Evolutionary conservation across 2,797 vertebrate genomes (phyloP).

Genomic region (Limnodromus scolopaceus): DNA sequence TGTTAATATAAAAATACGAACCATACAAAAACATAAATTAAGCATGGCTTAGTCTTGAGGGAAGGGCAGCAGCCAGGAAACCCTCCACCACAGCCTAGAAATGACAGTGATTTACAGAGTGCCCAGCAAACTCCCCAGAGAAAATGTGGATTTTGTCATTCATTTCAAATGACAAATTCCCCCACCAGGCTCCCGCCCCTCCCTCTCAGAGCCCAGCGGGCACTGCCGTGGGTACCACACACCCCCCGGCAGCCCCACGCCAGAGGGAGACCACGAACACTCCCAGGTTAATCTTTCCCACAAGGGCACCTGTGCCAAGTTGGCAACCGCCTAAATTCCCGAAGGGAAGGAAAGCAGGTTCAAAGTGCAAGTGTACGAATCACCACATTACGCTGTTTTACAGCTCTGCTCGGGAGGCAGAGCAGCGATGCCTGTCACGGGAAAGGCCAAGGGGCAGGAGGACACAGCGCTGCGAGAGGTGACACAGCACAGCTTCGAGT

Average conservation of each 20-base stretch:
- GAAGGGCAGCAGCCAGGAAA: background rate
- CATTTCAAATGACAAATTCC: background rate
- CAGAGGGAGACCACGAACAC: background rate
- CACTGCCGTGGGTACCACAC: rapidly evolving
- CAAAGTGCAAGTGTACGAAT: background rate
- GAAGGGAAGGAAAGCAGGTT: rapidly evolving
- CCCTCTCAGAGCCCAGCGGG: rapidly evolving
- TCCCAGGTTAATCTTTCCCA: background rate
- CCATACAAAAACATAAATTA: background rate
- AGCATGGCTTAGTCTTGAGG: background rate
- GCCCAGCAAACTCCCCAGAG: background rate
- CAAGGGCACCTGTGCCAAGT: background rate
- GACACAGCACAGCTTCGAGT: rapidly evolving
- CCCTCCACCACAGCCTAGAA: background rate
- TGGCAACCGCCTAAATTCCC: rapidly evolving
- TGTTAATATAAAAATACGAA: background rate
- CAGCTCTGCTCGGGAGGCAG: background rate
- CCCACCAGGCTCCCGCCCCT: background rate
- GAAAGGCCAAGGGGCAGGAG: background rate
- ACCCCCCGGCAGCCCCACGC: background rate
- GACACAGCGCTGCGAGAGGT: rapidly evolving
- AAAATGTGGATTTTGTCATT: background rate
- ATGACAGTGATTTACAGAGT: background rate
- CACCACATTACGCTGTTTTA: rapidly evolving
- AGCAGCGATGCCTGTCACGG: background rate